Percentiles rank a stretch among this genome's conserved stretches.
These are phyloP conservation scores for Melanostigma gelatinosum DNA, from an alignment of 2,113 vertebrate species.

Conservation along the genomic window DNA sequence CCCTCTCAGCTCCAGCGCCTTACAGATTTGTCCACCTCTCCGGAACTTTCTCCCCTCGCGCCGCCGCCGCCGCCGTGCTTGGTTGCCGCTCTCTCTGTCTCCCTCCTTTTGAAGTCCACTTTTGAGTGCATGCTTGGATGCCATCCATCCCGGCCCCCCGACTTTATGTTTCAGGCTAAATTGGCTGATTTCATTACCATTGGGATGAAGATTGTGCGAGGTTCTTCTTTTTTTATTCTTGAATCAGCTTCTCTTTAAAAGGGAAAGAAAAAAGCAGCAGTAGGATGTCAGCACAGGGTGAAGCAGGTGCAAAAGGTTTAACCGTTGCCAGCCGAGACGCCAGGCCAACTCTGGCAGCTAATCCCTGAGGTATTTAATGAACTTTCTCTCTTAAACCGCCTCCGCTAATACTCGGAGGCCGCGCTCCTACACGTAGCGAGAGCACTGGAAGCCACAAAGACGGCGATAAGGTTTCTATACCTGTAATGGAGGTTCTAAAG, in stretches of 20 bases:
- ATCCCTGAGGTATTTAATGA: conserved; percentile 83
- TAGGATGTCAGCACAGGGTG: conserved; percentile 53
- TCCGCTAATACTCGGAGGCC: conserved; percentile 66
- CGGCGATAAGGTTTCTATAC: conserved; percentile 46
- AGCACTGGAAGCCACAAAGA: conserved; percentile 48
- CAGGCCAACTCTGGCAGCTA: conserved; percentile 66
- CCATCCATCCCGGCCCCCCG: conserved; percentile 50
- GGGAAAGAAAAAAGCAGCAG: conserved; percentile 46
- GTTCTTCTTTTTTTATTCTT: conserved; percentile 32
- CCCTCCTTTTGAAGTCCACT: conserved; percentile 68
- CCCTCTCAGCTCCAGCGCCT: conserved; percentile 73
- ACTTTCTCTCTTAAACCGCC: conserved; percentile 76
- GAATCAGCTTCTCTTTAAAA: conserved; percentile 41
- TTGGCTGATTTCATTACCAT: conserved; percentile 82
- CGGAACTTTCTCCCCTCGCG: conserved; percentile 57
- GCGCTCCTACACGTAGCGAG: conserved; percentile 43
- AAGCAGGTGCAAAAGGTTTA: conserved; percentile 82
- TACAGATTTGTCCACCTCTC: conserved; percentile 74
- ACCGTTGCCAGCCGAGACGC: conserved; percentile 70
- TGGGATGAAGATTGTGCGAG: conserved; percentile 77
- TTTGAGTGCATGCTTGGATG: conserved; percentile 68
- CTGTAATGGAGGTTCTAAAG: conserved; percentile 69
- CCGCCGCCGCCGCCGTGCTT: conserved; percentile 42
- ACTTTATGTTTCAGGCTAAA: conserved; percentile 78
- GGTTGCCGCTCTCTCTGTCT: conserved; percentile 52